Conservation (phyloP, 2,113 vertebrate genomes). For the Egretta garzetta region DNA sequence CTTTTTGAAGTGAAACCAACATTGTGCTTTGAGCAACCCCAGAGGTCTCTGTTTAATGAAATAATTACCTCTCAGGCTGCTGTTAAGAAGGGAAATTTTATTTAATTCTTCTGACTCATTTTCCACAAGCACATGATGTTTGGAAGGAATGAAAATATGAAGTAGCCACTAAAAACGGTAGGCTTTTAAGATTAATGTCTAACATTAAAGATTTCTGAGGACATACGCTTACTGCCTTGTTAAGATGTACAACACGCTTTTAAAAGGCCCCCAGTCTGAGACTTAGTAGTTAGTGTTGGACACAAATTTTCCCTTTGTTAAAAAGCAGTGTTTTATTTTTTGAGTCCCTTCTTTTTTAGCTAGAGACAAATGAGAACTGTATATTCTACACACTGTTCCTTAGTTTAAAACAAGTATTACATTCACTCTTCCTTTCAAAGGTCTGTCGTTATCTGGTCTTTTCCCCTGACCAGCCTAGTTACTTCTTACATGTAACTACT, state of each 20-base stretch:
- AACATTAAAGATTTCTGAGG: background rate
- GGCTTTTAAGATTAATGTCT: background rate
- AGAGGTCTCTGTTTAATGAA: conserved; percentile 35
- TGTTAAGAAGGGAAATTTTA: background rate
- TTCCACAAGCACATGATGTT: background rate
- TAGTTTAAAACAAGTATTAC: background rate
- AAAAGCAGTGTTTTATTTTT: background rate
- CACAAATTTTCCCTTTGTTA: background rate
- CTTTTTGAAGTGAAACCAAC: background rate
- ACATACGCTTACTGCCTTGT: background rate
- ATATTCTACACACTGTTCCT: background rate
- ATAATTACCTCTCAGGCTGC: background rate
- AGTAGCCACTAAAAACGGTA: background rate
- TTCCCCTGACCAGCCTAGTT: background rate
- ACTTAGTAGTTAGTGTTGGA: background rate
- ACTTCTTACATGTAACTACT: background rate
- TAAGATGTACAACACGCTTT: accelerated
- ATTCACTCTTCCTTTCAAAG: background rate
- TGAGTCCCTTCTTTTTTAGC: background rate
- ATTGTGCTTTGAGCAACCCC: background rate
- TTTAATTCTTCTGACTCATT: background rate
- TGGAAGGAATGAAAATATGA: background rate
- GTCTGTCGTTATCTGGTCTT: background rate
- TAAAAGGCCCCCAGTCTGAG: background rate
- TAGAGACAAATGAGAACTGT: background rate